phyloP scores from a whole-genome alignment of 2,113 vertebrate genomes.

The Triplophysa dalaica region DNA sequence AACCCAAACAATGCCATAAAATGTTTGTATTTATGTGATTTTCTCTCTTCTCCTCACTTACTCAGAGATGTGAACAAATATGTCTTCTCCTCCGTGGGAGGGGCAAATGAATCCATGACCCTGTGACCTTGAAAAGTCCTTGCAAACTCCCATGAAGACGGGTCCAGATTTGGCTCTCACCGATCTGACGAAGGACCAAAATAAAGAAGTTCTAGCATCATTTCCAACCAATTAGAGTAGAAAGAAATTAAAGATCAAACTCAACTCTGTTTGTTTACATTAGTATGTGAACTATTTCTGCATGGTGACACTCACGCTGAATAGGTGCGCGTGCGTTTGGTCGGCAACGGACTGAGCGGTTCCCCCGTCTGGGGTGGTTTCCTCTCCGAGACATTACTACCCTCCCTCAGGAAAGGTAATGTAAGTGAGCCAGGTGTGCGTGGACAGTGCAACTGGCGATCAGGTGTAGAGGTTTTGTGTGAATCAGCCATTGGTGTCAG shows the following conservation, averaged over 20 bases:
- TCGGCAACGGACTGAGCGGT: constrained; percentile 92
- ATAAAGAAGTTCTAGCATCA: neutral
- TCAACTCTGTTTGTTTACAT: neutral
- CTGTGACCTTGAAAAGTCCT: constrained; percentile 97
- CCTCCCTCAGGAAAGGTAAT: constrained; percentile 90
- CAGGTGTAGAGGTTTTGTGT: constrained; percentile 67
- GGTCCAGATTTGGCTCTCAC: constrained; percentile 90
- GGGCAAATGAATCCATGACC: constrained; percentile 95
- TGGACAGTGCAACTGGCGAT: constrained; percentile 79
- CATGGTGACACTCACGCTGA: constrained; percentile 85
- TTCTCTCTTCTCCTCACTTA: constrained; percentile 67
- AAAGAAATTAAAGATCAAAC: neutral
- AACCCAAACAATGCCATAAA: no score
- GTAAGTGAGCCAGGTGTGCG: constrained; percentile 83
- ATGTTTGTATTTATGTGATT: neutral
- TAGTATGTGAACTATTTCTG: neutral
- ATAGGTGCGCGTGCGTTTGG: constrained; percentile 95
- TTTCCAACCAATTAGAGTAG: neutral
- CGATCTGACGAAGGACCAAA: constrained; percentile 53
- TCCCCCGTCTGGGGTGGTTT: constrained; percentile 80
- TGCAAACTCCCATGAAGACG: constrained; percentile 90
- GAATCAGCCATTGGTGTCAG: constrained; percentile 81
- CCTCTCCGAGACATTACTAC: constrained; percentile 89
- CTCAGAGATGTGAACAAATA: constrained; percentile 98
- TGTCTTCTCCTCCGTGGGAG: constrained; percentile 89